Percentiles rank a stretch among this genome's conserved stretches.
phyloP scores from a whole-genome alignment of 2,797 vertebrate genomes.

The Microhierax caerulescens region DNA sequence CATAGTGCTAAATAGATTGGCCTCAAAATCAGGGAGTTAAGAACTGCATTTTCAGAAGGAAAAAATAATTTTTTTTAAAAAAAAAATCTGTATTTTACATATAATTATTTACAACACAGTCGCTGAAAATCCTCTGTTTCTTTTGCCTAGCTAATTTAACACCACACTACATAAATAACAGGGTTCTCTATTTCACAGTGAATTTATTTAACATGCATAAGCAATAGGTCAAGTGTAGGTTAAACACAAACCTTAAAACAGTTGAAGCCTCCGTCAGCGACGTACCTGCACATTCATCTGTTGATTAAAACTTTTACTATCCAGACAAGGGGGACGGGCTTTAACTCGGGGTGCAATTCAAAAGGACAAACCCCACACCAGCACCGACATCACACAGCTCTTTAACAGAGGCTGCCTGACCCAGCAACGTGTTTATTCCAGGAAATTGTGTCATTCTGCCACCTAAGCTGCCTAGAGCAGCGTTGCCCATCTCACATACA shows the following conservation, averaged over 20 bases:
- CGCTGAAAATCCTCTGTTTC: neutral
- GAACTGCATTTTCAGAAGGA: neutral
- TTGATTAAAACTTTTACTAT: conserved; percentile 73
- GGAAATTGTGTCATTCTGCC: conserved; percentile 87
- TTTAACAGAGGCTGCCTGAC: conserved; percentile 78
- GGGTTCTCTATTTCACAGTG: neutral
- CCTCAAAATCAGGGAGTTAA: neutral
- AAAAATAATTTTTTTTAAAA: accelerated
- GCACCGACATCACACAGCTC: conserved; percentile 73
- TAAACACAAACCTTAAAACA: conserved; percentile 68
- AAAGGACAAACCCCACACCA: conserved; percentile 68
- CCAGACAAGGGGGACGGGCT: conserved; percentile 61
- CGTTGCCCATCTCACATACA: conserved; percentile 83
- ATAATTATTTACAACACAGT: neutral
- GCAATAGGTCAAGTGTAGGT: conserved; percentile 4
- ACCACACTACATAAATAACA: neutral
- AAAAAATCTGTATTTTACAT: neutral
- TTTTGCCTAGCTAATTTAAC: neutral
- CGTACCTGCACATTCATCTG: conserved; percentile 87
- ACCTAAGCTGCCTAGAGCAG: conserved; percentile 83
- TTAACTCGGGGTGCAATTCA: conserved; percentile 34
- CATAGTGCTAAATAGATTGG: neutral
- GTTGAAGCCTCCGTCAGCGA: conserved; percentile 45
- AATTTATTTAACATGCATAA: conserved; percentile 15
- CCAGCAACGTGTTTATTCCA: conserved; percentile 83